Evolutionary conservation across 92 coral and sea anemone genomes (phyloP), one percentile per base, ranked within the genome.

Genomic region (Palythoa heliodiscus): DNA sequence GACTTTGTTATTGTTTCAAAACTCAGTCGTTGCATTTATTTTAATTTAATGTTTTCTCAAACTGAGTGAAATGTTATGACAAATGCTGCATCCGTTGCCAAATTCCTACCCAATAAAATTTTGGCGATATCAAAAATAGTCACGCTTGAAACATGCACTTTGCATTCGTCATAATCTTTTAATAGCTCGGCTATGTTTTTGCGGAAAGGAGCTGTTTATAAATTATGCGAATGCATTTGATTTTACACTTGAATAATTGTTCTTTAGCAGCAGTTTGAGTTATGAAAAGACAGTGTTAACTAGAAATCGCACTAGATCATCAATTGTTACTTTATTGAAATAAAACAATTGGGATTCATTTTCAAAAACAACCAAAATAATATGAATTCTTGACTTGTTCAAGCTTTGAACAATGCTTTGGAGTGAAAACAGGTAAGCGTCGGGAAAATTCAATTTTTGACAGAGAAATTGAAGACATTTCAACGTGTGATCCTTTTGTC

Each of bases 341-440:
- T 16, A 15, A 4, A 29, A 25, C 52, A 55, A 69, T 37, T 55
- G 82, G 82, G 69, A 37, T 23, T 55, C 55, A 39, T 23, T 48
- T 78, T 60, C 57, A 61, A 7, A 77, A 23, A 77, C 69, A 77
- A 57, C 58, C 50, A 7, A 77, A 43, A 43, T 43, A 77, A 77
- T 57, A 63, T 54, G 82, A 77, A 77, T 35, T 57, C 61, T 48
- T 66, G n/a, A 61, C 35, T 78, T 78, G 24, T 58, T 63, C 69
- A 63, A 63, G 25, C 8, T 43, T 5, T 43, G 50, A 43, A 43
- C 50, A 43, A 43, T 5, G 4, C 50, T 43, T 43, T 7, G 50
- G 50, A 43, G 50, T 43, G 50, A 43, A 5, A 5, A 43, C 50
- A 43, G 4, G 9, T 0, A 43, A 43, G 50, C 50, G 7, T 43